A percentile compares a stretch with the other conserved stretches of the same genome.
Conservation (phyloP, 2,797 vertebrate species). For the Rhynchotus rufescens region DNA sequence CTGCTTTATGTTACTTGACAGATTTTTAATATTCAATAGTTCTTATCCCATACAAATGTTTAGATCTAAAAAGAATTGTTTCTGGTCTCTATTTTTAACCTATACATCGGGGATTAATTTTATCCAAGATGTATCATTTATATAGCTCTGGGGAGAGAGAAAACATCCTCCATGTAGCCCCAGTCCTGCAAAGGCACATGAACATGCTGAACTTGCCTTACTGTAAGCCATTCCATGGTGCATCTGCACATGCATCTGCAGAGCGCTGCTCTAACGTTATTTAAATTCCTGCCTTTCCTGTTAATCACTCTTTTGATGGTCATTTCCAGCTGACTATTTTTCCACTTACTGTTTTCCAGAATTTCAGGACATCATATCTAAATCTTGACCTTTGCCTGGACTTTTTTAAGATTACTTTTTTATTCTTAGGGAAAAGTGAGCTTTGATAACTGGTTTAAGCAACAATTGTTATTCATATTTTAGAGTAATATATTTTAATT, state of each 20-base stretch:
- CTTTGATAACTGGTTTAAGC: neutral
- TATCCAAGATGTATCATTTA: constrained; percentile 50
- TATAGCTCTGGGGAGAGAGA: constrained; percentile 40
- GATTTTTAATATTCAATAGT: constrained; percentile 73
- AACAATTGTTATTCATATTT: neutral
- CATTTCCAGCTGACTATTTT: constrained; percentile 2
- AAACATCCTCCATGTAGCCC: constrained; percentile 2
- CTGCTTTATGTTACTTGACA: constrained; percentile 72
- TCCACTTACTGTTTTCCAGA: neutral
- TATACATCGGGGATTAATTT: constrained; percentile 61
- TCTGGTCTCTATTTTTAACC: constrained; percentile 67
- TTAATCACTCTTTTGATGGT: constrained; percentile 32
- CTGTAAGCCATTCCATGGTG: neutral
- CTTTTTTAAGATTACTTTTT: neutral
- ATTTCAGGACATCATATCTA: neutral
- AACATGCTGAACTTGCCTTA: constrained; percentile 13
- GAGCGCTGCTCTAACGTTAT: neutral
- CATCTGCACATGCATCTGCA: neutral
- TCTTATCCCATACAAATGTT: constrained; percentile 56
- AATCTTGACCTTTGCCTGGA: neutral
- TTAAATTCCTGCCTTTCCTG: constrained; percentile 43
- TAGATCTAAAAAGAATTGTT: constrained; percentile 62
- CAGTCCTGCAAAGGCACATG: neutral
- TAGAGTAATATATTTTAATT: neutral
- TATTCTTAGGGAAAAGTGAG: neutral